These are phyloP conservation scores for Tapera naevia DNA, from an alignment of 2,797 vertebrate genomes.

Conservation along the genomic window DNA sequence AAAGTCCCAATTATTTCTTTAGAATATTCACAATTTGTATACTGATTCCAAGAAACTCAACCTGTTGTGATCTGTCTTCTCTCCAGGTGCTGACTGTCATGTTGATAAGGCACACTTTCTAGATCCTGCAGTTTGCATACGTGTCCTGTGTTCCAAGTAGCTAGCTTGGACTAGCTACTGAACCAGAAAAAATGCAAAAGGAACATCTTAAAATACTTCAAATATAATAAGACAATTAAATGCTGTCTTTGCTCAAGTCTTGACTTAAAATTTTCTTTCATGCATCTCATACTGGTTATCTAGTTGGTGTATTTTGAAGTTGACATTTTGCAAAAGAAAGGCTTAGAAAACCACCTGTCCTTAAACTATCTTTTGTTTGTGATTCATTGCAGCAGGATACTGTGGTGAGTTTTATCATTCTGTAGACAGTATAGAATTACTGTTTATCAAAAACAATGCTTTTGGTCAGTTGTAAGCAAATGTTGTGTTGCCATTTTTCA, in stretches of 20 bases:
- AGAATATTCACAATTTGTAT: not conserved
- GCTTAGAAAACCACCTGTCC: too few relatives aligned
- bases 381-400: not conserved
- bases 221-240: not conserved
- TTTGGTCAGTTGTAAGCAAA: not conserved
- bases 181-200: not conserved
- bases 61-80: not conserved
- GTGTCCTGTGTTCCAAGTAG: not conserved
- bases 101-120: not conserved
- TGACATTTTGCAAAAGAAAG: not conserved
- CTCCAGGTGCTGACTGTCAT: not conserved
- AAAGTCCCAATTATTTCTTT: not conserved
- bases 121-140: not conserved
- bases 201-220: not conserved
- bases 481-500: not conserved
- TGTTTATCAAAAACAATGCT: not conserved
- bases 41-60: not conserved
- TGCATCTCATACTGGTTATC: not conserved
- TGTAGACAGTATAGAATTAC: not conserved
- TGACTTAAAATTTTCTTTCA: not conserved
- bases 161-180: not conserved
- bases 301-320: not conserved
- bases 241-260: not conserved
- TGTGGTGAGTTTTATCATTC: not conserved
- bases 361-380: not conserved